A percentile compares a stretch with the other conserved stretches of the same genome.
phyloP scores from a whole-genome alignment of 2,797 vertebrate species.

The Lagorchestes hirsutus region DNA sequence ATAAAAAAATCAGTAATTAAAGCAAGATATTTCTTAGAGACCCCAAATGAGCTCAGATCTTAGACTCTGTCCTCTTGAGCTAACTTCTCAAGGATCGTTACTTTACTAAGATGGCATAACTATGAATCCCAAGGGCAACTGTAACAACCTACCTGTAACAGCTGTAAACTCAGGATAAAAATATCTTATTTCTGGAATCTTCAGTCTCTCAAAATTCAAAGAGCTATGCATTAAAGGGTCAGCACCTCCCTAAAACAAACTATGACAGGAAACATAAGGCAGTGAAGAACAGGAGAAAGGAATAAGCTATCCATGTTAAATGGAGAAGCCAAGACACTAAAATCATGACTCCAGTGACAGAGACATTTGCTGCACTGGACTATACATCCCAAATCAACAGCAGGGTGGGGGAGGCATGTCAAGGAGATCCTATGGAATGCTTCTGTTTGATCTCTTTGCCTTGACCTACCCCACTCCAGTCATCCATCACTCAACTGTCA shows the following conservation, averaged over 20 bases:
- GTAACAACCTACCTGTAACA: background rate
- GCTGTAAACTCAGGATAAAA: accelerated
- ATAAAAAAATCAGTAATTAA: background rate
- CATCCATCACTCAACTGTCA: background rate
- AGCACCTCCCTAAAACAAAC: background rate
- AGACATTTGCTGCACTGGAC: background rate
- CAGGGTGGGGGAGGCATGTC: no score
- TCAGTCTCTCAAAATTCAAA: background rate
- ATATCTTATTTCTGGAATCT: accelerated
- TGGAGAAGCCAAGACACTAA: background rate
- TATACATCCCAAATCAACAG: accelerated
- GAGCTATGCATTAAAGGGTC: accelerated
- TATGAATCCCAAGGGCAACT: background rate
- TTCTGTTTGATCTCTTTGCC: no score
- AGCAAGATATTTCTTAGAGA: background rate
- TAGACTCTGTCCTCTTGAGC: background rate
- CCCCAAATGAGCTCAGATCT: background rate
- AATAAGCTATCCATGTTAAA: background rate
- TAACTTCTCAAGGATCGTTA: background rate
- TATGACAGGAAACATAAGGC: background rate
- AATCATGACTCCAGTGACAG: background rate
- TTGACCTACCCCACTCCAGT: background rate
- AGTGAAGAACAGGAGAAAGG: no score
- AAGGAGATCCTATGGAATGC: background rate
- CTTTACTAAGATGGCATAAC: background rate